Evolutionary conservation across 2,113 vertebrate genomes (phyloP).

Genomic region (Lasiurus borealis): DNA sequence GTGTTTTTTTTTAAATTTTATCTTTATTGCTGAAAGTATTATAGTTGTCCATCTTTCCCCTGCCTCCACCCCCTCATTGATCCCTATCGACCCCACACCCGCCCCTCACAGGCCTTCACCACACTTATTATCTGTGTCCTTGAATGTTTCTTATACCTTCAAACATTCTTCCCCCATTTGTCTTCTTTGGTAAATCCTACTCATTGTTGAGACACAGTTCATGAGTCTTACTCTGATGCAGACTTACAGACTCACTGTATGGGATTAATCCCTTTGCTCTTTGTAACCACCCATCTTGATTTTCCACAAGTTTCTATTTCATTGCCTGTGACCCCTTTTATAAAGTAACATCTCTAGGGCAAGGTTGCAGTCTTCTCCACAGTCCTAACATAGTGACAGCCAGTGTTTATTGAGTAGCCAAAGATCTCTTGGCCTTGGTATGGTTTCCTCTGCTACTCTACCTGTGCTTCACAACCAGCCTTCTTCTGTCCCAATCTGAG

Average conservation of each 20-base stretch:
- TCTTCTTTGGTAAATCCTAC: background rate
- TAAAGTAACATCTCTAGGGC: background rate
- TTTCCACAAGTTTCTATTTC: background rate
- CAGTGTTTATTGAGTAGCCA: background rate
- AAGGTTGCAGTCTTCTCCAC: background rate
- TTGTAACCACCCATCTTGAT: background rate
- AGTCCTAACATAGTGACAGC: background rate
- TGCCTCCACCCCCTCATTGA: too few species aligned
- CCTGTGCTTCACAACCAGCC: background rate
- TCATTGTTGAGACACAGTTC: background rate
- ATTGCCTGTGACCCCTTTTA: background rate
- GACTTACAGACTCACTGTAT: background rate
- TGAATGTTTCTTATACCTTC: background rate
- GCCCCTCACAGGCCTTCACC: too few species aligned
- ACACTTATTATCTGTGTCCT: too few species aligned
- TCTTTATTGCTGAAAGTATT: too few species aligned
- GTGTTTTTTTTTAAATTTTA: background rate
- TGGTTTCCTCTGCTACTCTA: background rate
- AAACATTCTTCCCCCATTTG: background rate
- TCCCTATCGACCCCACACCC: too few species aligned
- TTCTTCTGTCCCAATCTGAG: background rate
- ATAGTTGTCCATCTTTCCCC: too few species aligned
- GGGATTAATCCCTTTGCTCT: background rate
- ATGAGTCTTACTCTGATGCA: background rate
- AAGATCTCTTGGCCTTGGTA: background rate